These are phyloP conservation scores for Oplegnathus fasciatus DNA, from an alignment of 2,113 vertebrate genomes.

Conservation along the genomic window DNA sequence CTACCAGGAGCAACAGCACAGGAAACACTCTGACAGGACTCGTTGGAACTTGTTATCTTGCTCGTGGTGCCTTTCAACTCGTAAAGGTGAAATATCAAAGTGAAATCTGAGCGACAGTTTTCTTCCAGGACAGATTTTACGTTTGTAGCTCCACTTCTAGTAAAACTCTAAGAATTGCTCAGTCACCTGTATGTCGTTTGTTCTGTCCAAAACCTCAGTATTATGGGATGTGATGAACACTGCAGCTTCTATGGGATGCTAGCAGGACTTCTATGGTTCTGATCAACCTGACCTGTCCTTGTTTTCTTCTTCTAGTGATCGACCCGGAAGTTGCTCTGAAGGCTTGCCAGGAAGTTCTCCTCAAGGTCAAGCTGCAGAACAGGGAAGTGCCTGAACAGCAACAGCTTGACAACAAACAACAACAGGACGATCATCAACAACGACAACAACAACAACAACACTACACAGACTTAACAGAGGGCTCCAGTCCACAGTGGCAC, in stretches of 20 bases:
- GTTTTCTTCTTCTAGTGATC: conserved; percentile 82
- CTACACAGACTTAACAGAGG: background rate
- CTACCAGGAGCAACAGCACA: too few species aligned
- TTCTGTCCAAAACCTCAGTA: too few species aligned
- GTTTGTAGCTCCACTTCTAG: too few species aligned
- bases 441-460: background rate
- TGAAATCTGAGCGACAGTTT: too few species aligned
- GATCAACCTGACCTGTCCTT: background rate
- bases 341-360: conserved; percentile 94
- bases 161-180: too few species aligned
- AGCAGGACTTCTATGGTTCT: background rate
- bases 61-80: too few species aligned
- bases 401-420: conserved; percentile 14
- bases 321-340: conserved; percentile 93
- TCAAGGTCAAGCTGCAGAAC: conserved; percentile 86
- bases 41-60: too few species aligned
- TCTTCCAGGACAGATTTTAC: too few species aligned
- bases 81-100: too few species aligned
- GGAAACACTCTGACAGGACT: too few species aligned
- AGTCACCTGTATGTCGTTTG: too few species aligned
- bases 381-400: conserved; percentile 18
- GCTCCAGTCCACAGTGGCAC: conserved; percentile 23
- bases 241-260: background rate
- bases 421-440: background rate
- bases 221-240: too few species aligned